Conservation (phyloP, 2,888 invertebrate genomes). For the Cheilosia vulpina region DNA sequence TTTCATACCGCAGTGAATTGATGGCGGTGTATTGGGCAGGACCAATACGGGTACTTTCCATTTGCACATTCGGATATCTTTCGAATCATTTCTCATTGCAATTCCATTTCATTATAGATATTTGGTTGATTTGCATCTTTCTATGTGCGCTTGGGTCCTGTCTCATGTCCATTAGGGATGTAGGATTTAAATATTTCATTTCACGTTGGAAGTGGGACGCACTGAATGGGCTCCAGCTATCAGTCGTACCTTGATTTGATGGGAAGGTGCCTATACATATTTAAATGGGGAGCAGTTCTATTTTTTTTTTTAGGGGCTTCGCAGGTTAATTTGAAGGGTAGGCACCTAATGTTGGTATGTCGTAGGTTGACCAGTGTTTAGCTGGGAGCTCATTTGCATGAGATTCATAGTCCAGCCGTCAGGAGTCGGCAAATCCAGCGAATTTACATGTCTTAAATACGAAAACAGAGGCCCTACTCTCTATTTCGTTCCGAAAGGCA, state of each 20-base stretch:
- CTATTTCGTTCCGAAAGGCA: too few species aligned
- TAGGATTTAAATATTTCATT: slow-evolving; percentile 63
- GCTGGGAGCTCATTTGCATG: too few species aligned
- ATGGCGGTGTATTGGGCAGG: slow-evolving; percentile 39
- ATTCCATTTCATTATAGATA: slow-evolving; percentile 63
- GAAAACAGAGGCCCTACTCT: too few species aligned
- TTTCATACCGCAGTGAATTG: slow-evolving; percentile 42
- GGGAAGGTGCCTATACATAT: background rate
- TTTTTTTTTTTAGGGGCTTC: background rate
- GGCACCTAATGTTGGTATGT: too few species aligned
- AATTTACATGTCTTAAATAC: too few species aligned
- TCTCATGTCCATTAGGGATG: slow-evolving; percentile 49
- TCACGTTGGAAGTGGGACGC: slow-evolving; percentile 46
- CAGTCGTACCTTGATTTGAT: slow-evolving; percentile 46
- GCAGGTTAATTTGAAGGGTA: slow-evolving; percentile 8
- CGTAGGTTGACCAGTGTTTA: background rate
- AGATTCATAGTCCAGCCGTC: background rate
- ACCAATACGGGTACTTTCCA: slow-evolving; percentile 28
- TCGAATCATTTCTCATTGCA: slow-evolving; percentile 67
- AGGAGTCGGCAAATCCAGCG: too few species aligned
- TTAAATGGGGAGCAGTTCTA: too few species aligned
- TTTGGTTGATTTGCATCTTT: background rate
- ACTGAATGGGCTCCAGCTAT: slow-evolving; percentile 29
- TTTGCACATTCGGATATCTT: slow-evolving; percentile 43
- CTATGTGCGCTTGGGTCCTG: background rate